Evolutionary conservation across 1,140 invertebrate genomes (phyloP).

Genomic region (Apis florea): DNA sequence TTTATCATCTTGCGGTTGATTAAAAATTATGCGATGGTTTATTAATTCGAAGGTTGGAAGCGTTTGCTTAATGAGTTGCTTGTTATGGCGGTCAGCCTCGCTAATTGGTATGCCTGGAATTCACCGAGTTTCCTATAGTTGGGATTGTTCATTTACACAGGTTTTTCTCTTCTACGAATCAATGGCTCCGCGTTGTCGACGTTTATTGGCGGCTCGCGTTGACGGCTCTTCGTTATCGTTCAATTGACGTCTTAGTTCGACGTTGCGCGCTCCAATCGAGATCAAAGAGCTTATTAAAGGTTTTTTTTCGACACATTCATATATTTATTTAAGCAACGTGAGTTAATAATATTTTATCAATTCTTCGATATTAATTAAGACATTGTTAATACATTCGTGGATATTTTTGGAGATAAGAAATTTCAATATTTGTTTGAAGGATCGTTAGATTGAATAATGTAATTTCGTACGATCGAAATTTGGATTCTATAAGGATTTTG

Average conservation of each 20-base stretch:
- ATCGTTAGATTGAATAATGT: too few species aligned
- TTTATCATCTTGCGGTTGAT: background rate
- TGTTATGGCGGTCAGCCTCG: background rate
- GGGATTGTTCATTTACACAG: conserved; percentile 1
- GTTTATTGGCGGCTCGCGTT: conserved; percentile 10
- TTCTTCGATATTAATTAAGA: too few species aligned
- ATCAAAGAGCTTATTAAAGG: background rate
- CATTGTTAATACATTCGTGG: too few species aligned
- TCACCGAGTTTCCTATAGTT: conserved; percentile 13
- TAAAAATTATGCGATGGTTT: background rate
- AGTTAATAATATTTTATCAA: too few species aligned
- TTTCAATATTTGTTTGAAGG: too few species aligned
- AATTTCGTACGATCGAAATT: background rate
- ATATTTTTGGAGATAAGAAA: too few species aligned
- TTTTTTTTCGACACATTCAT: background rate
- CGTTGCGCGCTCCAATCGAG: background rate
- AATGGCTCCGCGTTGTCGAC: background rate
- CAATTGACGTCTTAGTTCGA: background rate
- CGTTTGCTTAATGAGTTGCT: background rate
- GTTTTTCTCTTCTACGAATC: background rate
- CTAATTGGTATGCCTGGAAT: conserved; percentile 28
- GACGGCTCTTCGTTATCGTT: conserved; percentile 18
- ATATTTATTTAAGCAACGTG: too few species aligned
- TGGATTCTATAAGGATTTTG: background rate
- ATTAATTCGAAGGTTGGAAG: background rate